Evolutionary conservation across 2,113 vertebrate genomes (phyloP), one percentile per base, ranked within the genome.

Genomic region (Orycteropus afer): DNA sequence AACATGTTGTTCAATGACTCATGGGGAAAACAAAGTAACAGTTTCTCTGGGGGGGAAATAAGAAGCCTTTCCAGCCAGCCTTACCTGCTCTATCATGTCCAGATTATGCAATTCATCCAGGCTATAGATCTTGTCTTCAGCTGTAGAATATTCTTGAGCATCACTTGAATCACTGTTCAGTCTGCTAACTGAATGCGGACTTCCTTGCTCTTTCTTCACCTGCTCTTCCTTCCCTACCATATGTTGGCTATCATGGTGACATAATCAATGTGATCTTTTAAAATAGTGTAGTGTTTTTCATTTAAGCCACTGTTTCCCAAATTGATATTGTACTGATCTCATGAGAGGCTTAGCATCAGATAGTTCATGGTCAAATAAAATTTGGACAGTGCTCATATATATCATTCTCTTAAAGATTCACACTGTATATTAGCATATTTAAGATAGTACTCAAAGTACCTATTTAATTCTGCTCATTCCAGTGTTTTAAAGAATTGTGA

Each of bases 11-110:
- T 92, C 37, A 84, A 63, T 81, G 42, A 73, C 14, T 42, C 27
- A 65, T 27, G 25, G 42, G 13, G 45, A 49, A 91, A 86, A 89
- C 25, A 86, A 89, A 29, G 29, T 89, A 77, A 53, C 11, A 92
- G 5, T 80, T 93, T 88, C 90, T 71, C n/a, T n/a, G n/a, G n/a
- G n/a, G n/a, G n/a, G 13, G 29, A 91, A 86, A 7, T 77, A 63
- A 17, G 29, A 51, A 89, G 20, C 25, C 29, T 79, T 7, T 84
- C 40, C n/a, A 79, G 0, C 77, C 37, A 81, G 40, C 51, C 67
- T 95, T 91, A 97, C 97, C 95, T 97, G 97, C 20, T 97, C 96
- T 84, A 96, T 90, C 92, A 97, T 93, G 63, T 96, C 95, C 78
- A 97, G 82, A 89, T 96, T 84, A 57, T 97, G 96, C 42, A 97